These are phyloP conservation scores for Barbus barbus DNA, from an alignment of 2,113 vertebrate species.

Conservation along the genomic window DNA sequence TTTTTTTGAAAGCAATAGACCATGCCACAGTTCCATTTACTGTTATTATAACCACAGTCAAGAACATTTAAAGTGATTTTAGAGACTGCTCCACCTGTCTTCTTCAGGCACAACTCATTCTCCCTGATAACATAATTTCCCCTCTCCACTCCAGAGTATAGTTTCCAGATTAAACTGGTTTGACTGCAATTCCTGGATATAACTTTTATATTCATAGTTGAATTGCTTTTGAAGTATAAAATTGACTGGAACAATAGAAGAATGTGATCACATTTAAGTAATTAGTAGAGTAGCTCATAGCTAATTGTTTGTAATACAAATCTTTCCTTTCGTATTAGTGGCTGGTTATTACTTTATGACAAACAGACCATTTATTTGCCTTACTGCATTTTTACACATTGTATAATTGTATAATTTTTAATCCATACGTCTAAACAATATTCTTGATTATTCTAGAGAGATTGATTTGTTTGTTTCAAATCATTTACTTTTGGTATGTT, in stretches of 20 bases:
- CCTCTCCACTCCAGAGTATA: slow-evolving; percentile 48
- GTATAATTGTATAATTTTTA: not conserved
- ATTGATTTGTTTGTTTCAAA: not conserved
- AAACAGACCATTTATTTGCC: no score
- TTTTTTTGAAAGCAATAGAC: no score
- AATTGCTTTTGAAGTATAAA: slow-evolving; percentile 46
- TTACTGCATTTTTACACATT: not conserved
- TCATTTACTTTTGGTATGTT: not conserved
- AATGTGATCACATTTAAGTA: slow-evolving; percentile 28
- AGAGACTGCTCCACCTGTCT: slow-evolving; percentile 15
- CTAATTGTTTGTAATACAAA: not conserved
- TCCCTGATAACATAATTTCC: not conserved
- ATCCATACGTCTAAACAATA: not conserved
- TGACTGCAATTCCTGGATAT: slow-evolving; percentile 54
- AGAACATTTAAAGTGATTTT: not conserved
- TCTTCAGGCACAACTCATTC: no score
- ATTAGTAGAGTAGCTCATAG: not conserved
- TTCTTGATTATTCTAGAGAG: not conserved
- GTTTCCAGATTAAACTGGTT: slow-evolving; percentile 45
- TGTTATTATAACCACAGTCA: no score
- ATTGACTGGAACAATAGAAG: slow-evolving; percentile 56
- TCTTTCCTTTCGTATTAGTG: not conserved
- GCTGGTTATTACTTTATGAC: not conserved
- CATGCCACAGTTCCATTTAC: no score
- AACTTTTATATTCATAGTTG: slow-evolving; percentile 39